Base-by-base conservation (phyloP, 2,113 vertebrate genomes). In the Zosterops japonicus region DNA sequence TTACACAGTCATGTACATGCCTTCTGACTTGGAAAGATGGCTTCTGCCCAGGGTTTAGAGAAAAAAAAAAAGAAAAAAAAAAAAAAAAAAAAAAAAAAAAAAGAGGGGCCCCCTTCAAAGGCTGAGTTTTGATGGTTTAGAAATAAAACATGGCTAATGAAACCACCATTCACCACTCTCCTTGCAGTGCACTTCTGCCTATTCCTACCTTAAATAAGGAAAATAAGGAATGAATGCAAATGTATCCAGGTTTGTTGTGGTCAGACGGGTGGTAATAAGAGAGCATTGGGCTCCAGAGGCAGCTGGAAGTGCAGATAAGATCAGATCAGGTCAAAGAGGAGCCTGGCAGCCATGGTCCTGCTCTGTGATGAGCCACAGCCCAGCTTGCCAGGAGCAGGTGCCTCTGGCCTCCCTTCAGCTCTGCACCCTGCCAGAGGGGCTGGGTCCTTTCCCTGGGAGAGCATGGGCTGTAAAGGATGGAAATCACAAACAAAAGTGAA, bases 21-120 rank as follows among this genome's bases (percentile, higher is more conserved):
- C 53, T 91, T 82, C 87, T 87, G 91, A 77, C 49, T 95, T 5
- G 36, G 77, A 82, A 89, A 89, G 61, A 91, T 84, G 91, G 94
- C 76, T 94, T 76, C 56, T 89, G 69, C 71, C 93, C 72, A 84
- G 39, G 28, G 14, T 83, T 87, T 87, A 47, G 33, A 4, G 36
- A 39, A 41, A 63, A 56, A 56, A 21, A 56, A 55, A 57, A n/a
- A 24, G 46, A 14, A 90, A 76, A 55, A 57, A 86, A 86, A 74
- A 90, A 63, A 63, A 55, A 55, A 21, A 55, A 55, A 57, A n/a
- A 24, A 50, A 14, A 90, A 76, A 55, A 57, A 86, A 86, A 74
- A 90, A 63, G 31, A 84, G 33, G 24, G 52, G 29, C 59, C 27
- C 6, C 14, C 39, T 64, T 68, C 77, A 53, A 87, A 89, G 67